These are phyloP conservation scores for Cephus nigrinus DNA, from an alignment of 2,888 invertebrate genomes.

Conservation along the genomic window DNA sequence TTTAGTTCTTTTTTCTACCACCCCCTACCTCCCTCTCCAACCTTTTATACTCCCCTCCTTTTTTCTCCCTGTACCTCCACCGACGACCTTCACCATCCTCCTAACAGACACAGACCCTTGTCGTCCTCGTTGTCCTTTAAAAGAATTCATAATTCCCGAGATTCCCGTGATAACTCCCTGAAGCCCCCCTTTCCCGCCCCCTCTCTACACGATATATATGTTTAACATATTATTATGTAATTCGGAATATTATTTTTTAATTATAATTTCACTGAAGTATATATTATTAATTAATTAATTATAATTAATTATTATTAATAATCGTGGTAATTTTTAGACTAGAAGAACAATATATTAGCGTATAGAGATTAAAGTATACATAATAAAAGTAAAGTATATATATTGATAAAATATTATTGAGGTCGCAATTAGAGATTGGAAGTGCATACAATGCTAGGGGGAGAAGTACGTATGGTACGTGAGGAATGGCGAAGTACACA, in stretches of 20 bases:
- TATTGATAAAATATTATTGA: constrained; percentile 61
- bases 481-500: constrained; percentile 32
- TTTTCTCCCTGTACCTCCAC: constrained; percentile 20
- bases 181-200: neutral
- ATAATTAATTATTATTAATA: constrained; percentile 49
- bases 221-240: constrained; percentile 49
- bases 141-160: neutral
- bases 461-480: neutral
- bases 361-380: constrained; percentile 61
- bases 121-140: neutral
- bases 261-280: constrained; percentile 48
- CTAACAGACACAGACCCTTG: neutral
- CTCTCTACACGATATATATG: constrained; percentile 44
- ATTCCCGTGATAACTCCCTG: neutral
- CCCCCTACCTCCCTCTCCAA: neutral
- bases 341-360: constrained; percentile 63
- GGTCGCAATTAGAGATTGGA: constrained; percentile 59
- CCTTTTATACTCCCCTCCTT: neutral
- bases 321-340: constrained; percentile 62
- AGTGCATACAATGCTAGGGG: constrained; percentile 56
- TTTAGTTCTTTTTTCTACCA: constrained; percentile 28
- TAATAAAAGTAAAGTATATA: constrained; percentile 49
- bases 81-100: neutral
- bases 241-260: constrained; percentile 44
- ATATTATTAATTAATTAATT: constrained; percentile 24